phyloP scores from a whole-genome alignment of 2,888 invertebrate genomes.

The Tetramorium bicarinatum region DNA sequence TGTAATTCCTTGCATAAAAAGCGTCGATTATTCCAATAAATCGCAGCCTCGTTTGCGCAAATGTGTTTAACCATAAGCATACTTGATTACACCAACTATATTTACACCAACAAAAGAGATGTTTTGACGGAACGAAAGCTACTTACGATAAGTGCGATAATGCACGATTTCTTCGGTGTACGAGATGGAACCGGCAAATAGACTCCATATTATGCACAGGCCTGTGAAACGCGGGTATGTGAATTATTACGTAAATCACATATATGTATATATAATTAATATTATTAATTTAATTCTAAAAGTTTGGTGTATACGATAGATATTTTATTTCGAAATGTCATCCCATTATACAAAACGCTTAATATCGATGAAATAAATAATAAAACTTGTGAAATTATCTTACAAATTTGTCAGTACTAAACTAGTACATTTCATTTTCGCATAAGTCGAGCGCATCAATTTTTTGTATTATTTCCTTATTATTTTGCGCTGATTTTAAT shows the following conservation, averaged over 20 bases:
- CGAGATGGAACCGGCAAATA: constrained; percentile 74
- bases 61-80: background rate
- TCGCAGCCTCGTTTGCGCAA: no score
- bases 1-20: no score
- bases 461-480: background rate
- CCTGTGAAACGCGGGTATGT: constrained; percentile 75
- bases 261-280: background rate
- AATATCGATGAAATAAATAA: background rate
- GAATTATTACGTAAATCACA: background rate
- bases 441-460: background rate
- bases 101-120: background rate
- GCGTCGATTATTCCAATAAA: no score
- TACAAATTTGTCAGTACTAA: background rate
- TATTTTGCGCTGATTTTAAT: background rate
- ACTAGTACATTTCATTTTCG: background rate
- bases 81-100: no score
- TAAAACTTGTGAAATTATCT: background rate
- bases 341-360: background rate
- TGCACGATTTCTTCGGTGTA: constrained; percentile 79
- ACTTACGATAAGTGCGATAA: constrained; percentile 81
- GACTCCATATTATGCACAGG: constrained; percentile 79
- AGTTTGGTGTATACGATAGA: background rate
- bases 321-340: background rate
- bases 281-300: background rate
- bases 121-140: background rate